Base-by-base conservation (phyloP, 92 coral and sea anemone genomes). In the Plumapathes pennacea region DNA sequence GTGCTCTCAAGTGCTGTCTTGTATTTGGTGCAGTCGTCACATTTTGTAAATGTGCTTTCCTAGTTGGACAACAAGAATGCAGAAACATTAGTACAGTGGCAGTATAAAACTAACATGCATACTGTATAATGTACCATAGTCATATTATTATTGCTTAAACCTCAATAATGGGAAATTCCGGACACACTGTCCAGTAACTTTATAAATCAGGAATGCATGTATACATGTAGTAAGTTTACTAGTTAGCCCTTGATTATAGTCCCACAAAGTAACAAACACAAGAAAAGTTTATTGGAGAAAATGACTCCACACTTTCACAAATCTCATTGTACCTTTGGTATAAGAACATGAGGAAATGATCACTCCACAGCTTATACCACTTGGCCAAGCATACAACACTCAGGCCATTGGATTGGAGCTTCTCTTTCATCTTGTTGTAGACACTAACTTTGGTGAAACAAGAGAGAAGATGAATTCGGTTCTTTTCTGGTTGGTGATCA, bases 11-110 rank as follows among this genome's bases (percentile, higher is more conserved):
- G 34, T 13, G 47, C 25, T 13, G 45, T 47, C 38, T 62, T 62
- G 62, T 62, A 62, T 25, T 46, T 51, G 13, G 70, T 62, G 33
- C 70, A 62, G 37, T 28, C 27, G 31, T 62, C 70, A 47, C 70
- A 62, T 38, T 62, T 62, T 31, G 70, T 38, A 28, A 62, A 62
- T 32, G 60, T 27, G 70, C 47, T 62, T 62, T 62, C 70, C 70
- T 60, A 25, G n/a, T n/a, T n/a, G n/a, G n/a, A n/a, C n/a, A n/a
- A n/a, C n/a, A n/a, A n/a, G n/a, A n/a, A n/a, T n/a, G n/a, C n/a
- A n/a, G n/a, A n/a, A n/a, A n/a, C n/a, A n/a, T n/a, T n/a, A n/a
- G n/a, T n/a, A n/a, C n/a, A n/a, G n/a, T n/a, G n/a, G n/a, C n/a
- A n/a, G n/a, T n/a, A n/a, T n/a, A n/a, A n/a, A n/a, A n/a, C n/a